These are phyloP conservation scores for Himalopsyche anomala DNA, from an alignment of 2,888 invertebrate species.

Conservation along the genomic window DNA sequence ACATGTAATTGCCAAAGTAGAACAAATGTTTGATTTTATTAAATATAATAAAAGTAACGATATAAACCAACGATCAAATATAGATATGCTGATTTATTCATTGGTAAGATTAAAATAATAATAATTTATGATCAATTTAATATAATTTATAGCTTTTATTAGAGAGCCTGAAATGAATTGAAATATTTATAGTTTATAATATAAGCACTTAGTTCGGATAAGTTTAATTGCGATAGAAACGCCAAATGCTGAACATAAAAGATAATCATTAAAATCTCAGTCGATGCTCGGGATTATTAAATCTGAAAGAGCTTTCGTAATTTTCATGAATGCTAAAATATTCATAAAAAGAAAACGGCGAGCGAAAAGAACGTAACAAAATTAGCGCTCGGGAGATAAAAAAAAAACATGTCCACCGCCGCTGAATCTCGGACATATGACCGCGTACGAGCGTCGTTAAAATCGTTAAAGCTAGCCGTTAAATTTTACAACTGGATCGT, in stretches of 20 bases:
- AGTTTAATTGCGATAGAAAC: background rate
- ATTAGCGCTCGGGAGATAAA: background rate
- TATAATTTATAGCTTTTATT: no score
- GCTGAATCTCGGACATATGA: constrained; percentile 47
- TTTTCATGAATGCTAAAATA: constrained; percentile 16
- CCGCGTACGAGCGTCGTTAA: constrained; percentile 44
- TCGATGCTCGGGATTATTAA: background rate
- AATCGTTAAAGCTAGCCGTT: constrained; percentile 57
- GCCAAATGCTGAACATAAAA: background rate
- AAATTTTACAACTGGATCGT: constrained; percentile 54
- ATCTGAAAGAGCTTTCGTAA: background rate
- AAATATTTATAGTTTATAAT: no score
- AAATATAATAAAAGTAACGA: no score
- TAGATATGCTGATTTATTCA: no score
- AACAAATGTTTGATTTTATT: no score
- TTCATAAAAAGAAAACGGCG: constrained; percentile 10
- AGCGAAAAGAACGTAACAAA: constrained; percentile 19
- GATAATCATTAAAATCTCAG: constrained; percentile 1
- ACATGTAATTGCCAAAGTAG: no score
- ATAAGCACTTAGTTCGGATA: no score
- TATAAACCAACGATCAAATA: no score
- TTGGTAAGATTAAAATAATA: no score
- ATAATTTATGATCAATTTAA: no score
- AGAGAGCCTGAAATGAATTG: no score
- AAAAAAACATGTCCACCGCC: constrained; percentile 4